These are phyloP conservation scores for Trachelus troglodyta DNA, from an alignment of 2,888 invertebrate genomes.

Conservation along the genomic window DNA sequence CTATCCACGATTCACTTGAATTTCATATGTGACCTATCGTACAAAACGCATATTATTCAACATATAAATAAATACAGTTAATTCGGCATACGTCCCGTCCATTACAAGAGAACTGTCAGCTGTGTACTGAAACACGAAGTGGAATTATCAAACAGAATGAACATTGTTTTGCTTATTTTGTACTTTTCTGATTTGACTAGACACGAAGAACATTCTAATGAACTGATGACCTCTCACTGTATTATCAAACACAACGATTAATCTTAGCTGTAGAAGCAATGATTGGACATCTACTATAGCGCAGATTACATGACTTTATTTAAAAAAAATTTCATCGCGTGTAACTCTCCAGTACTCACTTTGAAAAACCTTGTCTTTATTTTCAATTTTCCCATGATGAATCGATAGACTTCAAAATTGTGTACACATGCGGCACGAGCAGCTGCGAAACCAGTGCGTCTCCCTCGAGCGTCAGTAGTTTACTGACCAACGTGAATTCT, in stretches of 20 bases:
- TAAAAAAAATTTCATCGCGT: not conserved
- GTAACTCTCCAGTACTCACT: slow-evolving; percentile 24
- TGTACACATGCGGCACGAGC: not conserved
- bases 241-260: not conserved
- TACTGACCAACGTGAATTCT: slow-evolving; percentile 2
- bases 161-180: not conserved
- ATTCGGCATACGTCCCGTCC: not conserved
- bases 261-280: not conserved
- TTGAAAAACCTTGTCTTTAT: slow-evolving; percentile 32
- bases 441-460: not conserved
- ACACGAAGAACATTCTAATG: not conserved
- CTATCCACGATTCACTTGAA: not conserved
- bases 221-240: not conserved
- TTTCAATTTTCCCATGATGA: slow-evolving; percentile 35
- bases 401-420: not conserved
- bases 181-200: not conserved
- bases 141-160: not conserved
- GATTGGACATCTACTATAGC: not conserved
- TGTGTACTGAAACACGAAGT: not conserved
- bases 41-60: not conserved
- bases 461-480: not conserved
- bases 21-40: not conserved
- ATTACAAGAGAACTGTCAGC: not conserved
- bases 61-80: not conserved
- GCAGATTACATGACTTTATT: not conserved